These are phyloP conservation scores for Hemitrygon akajei DNA, from an alignment of 2,797 vertebrate species.

Conservation along the genomic window DNA sequence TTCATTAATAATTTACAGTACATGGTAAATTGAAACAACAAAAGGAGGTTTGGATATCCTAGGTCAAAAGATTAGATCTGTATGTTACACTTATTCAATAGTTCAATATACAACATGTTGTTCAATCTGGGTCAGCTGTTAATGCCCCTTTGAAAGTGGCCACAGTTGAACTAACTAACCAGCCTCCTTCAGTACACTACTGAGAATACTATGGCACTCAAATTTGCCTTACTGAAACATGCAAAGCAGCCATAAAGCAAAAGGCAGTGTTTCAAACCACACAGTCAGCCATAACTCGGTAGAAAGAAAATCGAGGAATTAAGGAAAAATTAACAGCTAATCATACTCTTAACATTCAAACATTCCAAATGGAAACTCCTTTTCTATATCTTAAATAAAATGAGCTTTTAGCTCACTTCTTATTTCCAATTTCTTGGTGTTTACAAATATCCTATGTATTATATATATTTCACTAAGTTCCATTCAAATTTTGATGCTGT, in stretches of 20 bases:
- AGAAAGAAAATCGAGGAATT: not conserved
- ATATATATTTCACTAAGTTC: not conserved
- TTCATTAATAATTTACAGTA: not conserved
- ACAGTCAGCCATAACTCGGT: not conserved
- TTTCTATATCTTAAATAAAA: not conserved
- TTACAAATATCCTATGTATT: not conserved
- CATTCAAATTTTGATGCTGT: not conserved
- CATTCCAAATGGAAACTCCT: not conserved
- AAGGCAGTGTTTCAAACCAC: not conserved
- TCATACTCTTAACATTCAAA: not conserved
- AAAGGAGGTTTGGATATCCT: not conserved
- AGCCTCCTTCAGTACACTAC: constrained; percentile 1
- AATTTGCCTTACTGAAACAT: not conserved
- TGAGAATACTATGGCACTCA: not conserved
- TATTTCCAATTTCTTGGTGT: not conserved
- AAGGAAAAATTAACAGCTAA: not conserved
- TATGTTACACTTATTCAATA: not conserved
- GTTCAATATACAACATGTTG: not conserved
- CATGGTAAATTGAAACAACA: not conserved
- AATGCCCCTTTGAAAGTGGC: not conserved
- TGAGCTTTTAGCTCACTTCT: not conserved
- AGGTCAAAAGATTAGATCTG: not conserved
- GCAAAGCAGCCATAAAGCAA: not conserved
- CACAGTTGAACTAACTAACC: constrained; percentile 20
- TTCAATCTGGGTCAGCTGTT: not conserved